phyloP scores from a whole-genome alignment of 2,888 invertebrate genomes.

The Xanthorhoe spadicearia region DNA sequence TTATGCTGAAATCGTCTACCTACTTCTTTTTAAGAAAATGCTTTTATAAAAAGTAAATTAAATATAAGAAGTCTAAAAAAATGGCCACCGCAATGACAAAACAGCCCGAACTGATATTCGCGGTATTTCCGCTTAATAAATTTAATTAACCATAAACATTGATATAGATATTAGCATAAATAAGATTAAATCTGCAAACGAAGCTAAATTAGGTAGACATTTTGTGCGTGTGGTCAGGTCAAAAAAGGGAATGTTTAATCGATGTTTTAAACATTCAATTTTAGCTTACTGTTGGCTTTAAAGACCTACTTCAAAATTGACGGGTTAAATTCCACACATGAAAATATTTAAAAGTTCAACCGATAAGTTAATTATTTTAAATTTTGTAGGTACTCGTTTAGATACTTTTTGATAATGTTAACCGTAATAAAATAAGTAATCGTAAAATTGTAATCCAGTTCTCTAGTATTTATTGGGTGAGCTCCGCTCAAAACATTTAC shows the following conservation, averaged over 20 bases:
- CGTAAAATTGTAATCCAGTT: conserved; percentile 53
- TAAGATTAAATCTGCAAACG: conserved; percentile 70
- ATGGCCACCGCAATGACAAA: conserved; percentile 48
- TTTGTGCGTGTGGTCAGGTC: conserved; percentile 61
- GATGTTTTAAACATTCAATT: conserved; percentile 5
- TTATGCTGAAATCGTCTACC: no score
- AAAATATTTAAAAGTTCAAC: neutral
- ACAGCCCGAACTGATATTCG: conserved; percentile 52
- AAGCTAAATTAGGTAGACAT: conserved; percentile 68
- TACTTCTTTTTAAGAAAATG: no score
- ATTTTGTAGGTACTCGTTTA: neutral
- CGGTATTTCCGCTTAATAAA: conserved; percentile 78
- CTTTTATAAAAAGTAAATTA: no score
- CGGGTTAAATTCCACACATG: conserved; percentile 3
- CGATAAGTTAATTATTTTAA: neutral
- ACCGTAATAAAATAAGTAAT: conserved; percentile 45
- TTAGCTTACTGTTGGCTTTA: conserved; percentile 1
- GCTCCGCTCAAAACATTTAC: conserved; percentile 59
- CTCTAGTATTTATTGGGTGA: conserved; percentile 52
- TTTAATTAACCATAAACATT: conserved; percentile 68
- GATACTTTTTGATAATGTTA: no score
- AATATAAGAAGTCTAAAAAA: neutral
- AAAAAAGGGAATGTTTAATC: conserved; percentile 19
- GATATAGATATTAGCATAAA: conserved; percentile 73
- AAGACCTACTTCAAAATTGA: conserved; percentile 8